Evolutionary conservation across 2,888 invertebrate genomes (phyloP).

Genomic region (Lydus trimaculatus): DNA sequence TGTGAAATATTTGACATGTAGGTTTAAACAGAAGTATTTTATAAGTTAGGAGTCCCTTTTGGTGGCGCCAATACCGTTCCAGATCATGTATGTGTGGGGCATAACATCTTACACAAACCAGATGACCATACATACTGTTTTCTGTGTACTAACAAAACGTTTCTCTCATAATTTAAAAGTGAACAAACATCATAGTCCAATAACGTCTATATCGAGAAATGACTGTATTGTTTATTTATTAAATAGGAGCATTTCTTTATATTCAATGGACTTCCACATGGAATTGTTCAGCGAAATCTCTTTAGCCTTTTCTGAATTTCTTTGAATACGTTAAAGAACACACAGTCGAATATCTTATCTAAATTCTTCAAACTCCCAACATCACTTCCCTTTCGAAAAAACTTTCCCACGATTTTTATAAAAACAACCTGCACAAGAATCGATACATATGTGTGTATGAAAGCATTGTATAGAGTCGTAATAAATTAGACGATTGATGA

Average conservation of each 20-base stretch:
- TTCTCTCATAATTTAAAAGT: background rate
- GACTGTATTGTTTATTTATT: background rate
- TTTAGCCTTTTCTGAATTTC: background rate
- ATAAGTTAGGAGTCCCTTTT: slow-evolving; percentile 9
- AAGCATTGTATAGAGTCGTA: background rate
- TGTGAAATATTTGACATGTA: background rate
- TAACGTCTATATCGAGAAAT: background rate
- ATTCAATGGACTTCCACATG: background rate
- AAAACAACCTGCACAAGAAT: background rate
- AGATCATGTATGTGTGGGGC: slow-evolving; percentile 23
- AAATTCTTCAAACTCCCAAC: background rate
- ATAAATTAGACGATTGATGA: background rate
- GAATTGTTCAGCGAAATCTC: background rate
- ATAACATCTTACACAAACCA: slow-evolving; percentile 41
- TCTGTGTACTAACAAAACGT: slow-evolving; percentile 37
- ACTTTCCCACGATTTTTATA: background rate
- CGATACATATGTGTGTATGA: background rate
- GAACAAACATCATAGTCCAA: background rate
- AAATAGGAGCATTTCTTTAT: background rate
- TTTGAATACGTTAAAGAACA: background rate
- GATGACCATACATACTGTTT: slow-evolving; percentile 42
- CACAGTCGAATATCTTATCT: background rate
- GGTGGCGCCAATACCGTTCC: slow-evolving; percentile 20
- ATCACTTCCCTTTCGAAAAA: background rate
- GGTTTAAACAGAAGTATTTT: background rate